These are phyloP conservation scores for Gobionotothen gibberifrons DNA, from an alignment of 2,797 vertebrate species.

Conservation along the genomic window DNA sequence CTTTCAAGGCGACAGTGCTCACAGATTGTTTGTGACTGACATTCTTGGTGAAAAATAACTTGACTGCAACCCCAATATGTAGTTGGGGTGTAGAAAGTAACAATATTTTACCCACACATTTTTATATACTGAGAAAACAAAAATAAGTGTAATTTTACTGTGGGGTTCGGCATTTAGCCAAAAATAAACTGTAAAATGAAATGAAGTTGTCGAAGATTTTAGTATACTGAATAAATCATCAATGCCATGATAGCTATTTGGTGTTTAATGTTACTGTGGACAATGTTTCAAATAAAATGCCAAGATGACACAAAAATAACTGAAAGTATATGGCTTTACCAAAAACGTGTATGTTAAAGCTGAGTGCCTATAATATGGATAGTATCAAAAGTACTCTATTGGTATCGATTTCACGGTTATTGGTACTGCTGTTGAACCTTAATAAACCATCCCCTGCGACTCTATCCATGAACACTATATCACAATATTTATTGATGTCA, in stretches of 20 bases:
- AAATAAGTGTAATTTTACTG: background rate
- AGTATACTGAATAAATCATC: background rate
- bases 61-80: background rate
- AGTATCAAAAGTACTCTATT: too few species aligned
- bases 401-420: too few species aligned
- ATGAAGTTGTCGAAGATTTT: background rate
- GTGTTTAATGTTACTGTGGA: background rate
- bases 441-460: too few species aligned
- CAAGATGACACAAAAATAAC: too few species aligned
- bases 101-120: slow-evolving; percentile 4
- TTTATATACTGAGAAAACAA: background rate
- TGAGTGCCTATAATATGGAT: too few species aligned
- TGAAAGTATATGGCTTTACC: too few species aligned
- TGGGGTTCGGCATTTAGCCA: background rate
- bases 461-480: background rate
- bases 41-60: slow-evolving; percentile 15
- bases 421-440: too few species aligned
- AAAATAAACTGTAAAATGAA: background rate
- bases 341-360: too few species aligned
- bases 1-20: slow-evolving; percentile 17
- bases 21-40: slow-evolving; percentile 28
- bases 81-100: background rate
- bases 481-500: background rate
- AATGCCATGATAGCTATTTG: background rate
- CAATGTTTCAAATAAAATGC: background rate